Percentiles rank a stretch among this genome's conserved stretches.
These are phyloP conservation scores for Meteorus cinctellus DNA, from an alignment of 2,888 invertebrate species.

Conservation along the genomic window DNA sequence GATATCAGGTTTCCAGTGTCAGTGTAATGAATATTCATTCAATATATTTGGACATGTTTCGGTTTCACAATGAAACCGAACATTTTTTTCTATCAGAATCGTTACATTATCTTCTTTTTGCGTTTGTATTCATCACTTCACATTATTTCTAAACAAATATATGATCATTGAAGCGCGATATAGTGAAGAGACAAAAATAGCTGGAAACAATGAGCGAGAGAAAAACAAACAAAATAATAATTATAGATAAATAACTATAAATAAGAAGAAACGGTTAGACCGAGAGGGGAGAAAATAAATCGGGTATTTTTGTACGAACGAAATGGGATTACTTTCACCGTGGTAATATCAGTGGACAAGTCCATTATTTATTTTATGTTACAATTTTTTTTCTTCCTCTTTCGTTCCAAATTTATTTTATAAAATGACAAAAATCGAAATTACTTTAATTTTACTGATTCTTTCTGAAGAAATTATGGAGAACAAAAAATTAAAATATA, in stretches of 20 bases:
- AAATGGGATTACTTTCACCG: slow-evolving; percentile 3
- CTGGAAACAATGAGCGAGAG: neutral
- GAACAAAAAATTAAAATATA: neutral
- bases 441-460: neutral
- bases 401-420: neutral
- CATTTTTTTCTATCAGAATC: neutral
- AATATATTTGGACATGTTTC: neutral
- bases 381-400: neutral
- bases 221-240: neutral
- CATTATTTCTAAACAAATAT: neutral
- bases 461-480: neutral
- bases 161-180: neutral
- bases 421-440: neutral
- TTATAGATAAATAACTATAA: neutral
- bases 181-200: neutral
- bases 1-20: neutral
- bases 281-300: neutral
- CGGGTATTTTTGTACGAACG: slow-evolving; percentile 14
- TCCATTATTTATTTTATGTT: slow-evolving; percentile 4
- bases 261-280: neutral
- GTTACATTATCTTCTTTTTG: neutral
- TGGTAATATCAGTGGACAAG: neutral
- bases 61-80: neutral
- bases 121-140: neutral
- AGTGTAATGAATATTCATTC: neutral